Evolutionary conservation across 2,888 invertebrate species (phyloP).

Genomic region (Odontocerum albicorne): DNA sequence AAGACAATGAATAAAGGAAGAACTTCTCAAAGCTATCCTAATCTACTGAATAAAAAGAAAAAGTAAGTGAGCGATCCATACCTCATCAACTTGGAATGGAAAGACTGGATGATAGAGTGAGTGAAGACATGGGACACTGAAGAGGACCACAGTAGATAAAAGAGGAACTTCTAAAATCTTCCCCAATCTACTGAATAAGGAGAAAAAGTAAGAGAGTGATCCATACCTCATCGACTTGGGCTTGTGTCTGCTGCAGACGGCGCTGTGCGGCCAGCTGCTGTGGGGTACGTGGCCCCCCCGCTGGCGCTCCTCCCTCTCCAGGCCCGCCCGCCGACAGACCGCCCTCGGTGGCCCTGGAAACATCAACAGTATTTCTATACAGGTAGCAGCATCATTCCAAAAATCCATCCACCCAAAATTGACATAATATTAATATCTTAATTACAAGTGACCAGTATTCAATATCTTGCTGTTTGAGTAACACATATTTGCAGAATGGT

Average conservation of each 20-base stretch:
- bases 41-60: no score
- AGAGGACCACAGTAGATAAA: no score
- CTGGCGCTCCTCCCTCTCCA: slow-evolving; percentile 62
- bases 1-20: no score
- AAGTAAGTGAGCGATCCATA: background rate
- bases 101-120: no score
- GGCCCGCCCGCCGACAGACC: slow-evolving; percentile 57
- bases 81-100: background rate
- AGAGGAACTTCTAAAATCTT: no score
- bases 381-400: background rate
- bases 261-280: slow-evolving; percentile 84
- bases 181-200: no score
- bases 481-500: no score
- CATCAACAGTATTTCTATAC: background rate
- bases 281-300: slow-evolving; percentile 76
- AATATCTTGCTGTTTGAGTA: no score
- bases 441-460: no score
- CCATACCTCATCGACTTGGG: slow-evolving; percentile 76
- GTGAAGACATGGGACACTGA: no score
- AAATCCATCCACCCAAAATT: background rate
- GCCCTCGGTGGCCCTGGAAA: slow-evolving; percentile 39
- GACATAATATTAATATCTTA: background rate
- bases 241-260: slow-evolving; percentile 79
- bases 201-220: background rate
- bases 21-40: no score